Evolutionary conservation across 2,888 invertebrate species (phyloP).

Genomic region (Epirrhoe tristata): DNA sequence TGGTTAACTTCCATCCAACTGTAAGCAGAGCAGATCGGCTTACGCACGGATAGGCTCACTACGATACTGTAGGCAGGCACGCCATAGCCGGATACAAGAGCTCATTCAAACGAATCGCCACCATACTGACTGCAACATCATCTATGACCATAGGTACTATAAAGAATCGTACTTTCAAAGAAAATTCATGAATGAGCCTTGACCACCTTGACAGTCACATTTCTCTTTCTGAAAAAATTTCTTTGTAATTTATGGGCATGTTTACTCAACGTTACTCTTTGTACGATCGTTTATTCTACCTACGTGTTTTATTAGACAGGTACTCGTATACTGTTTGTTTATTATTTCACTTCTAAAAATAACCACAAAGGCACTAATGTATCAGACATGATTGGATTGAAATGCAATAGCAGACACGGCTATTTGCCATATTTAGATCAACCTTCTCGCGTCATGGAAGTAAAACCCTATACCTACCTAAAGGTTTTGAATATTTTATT

Average conservation of each 20-base stretch:
- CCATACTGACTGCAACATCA: not conserved
- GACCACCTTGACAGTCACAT: conserved; percentile 13
- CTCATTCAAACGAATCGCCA: conserved; percentile 21
- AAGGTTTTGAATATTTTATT: not conserved
- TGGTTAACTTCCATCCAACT: conserved; percentile 23
- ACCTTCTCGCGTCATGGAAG: conserved; percentile 1
- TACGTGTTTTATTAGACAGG: conserved; percentile 12
- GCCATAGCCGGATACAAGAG: conserved; percentile 18
- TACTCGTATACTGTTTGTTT: conserved; percentile 8
- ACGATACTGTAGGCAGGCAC: not conserved
- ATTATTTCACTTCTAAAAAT: conserved; percentile 7
- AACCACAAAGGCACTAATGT: conserved; percentile 9
- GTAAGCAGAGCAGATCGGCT: conserved; percentile 30
- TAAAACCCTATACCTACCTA: not conserved
- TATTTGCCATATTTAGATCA: conserved; percentile 12
- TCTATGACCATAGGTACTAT: not conserved
- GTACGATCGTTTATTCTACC: conserved; percentile 4
- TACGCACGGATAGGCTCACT: conserved; percentile 21
- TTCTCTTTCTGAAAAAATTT: conserved; percentile 15
- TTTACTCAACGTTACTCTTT: conserved; percentile 14
- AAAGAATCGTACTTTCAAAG: conserved; percentile 10
- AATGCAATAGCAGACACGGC: conserved; percentile 10
- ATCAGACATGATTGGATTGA: conserved; percentile 3
- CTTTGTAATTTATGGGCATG: conserved; percentile 22
- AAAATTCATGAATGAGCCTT: conserved; percentile 17